Evolutionary conservation across 2,888 invertebrate species (phyloP), one percentile per base, ranked within the genome.

Genomic region (Calephelis perditalis): DNA sequence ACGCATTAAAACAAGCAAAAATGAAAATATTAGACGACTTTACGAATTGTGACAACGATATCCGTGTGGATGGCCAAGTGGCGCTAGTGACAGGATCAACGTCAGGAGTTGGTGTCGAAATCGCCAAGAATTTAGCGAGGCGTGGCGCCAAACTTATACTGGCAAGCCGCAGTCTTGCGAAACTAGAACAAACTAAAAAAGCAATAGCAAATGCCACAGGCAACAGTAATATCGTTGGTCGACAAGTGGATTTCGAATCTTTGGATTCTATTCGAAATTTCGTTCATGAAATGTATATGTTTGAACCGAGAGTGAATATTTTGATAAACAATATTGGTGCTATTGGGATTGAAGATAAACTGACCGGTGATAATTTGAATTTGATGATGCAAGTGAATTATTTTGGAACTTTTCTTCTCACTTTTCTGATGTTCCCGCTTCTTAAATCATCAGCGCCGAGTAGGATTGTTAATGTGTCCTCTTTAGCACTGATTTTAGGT

Each of bases 401-500:
- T 60, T 85, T 82, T 58, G 84, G 84, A 2, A 65, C 78, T 0
- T 86, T 85, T 58, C 70, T 87, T 0, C 65, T 86, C 3, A 84
- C 86, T 0, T 83, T 73, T 59, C 73, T 87, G 0, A 63, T 87
- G 11, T 80, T 82, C 15, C 85, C 86, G 0, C 62, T 80, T 4
- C 57, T 86, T 11, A 80, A 69, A 62, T 59, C 67, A 2, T 84
- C 85, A 52, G 80, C 82, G 0, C 86, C 84, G 0, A 82, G 84
- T 52, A 74, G 85, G 45, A 63, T 86, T 4, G 70, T 86, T 12
- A 84, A 79, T 58, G 79, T 84, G 0, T 78, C 83, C 0, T 86
- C 87, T 0, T 91, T 94, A 67, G 86, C 94, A 1, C 93, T 96
- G 71, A 90, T 94, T n/a, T 73, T 96, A 1, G 93, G 95, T 0